These are phyloP conservation scores for Mesoligia furuncula DNA, from an alignment of 2,888 invertebrate species.

Conservation along the genomic window DNA sequence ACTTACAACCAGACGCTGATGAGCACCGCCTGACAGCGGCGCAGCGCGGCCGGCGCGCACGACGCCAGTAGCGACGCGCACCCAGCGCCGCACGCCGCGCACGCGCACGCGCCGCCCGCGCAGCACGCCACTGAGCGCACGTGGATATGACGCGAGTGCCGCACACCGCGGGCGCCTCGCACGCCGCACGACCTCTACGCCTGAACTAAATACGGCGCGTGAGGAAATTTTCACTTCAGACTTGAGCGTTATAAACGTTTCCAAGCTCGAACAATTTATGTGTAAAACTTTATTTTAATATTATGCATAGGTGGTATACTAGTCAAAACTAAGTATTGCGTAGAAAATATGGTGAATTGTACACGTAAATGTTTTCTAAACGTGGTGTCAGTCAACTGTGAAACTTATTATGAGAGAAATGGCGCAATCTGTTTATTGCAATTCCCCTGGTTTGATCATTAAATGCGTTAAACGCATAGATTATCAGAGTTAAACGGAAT, in stretches of 20 bases:
- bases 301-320: slow-evolving; percentile 44
- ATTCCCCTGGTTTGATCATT: neutral
- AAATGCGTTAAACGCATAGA: neutral
- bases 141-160: slow-evolving; percentile 67
- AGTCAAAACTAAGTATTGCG: slow-evolving; percentile 50
- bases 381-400: neutral
- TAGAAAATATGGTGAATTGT: slow-evolving; percentile 7
- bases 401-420: neutral
- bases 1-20: slow-evolving; percentile 86
- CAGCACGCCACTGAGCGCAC: slow-evolving; percentile 60
- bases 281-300: slow-evolving; percentile 28
- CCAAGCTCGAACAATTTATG: slow-evolving; percentile 34
- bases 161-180: slow-evolving; percentile 70
- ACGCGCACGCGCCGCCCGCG: slow-evolving; percentile 64
- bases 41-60: slow-evolving; percentile 76
- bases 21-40: slow-evolving; percentile 85
- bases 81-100: slow-evolving; percentile 61
- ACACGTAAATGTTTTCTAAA: slow-evolving; percentile 21
- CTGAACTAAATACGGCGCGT: slow-evolving; percentile 59
- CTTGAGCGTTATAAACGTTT: slow-evolving; percentile 51
- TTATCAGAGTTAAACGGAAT: too few relatives aligned
- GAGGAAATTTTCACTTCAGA: slow-evolving; percentile 20
- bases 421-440: slow-evolving; percentile 5
- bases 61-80: slow-evolving; percentile 66
- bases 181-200: slow-evolving; percentile 87